Conservation (phyloP, 1,140 invertebrate species). For the Mycetomoellerius zeteki region DNA sequence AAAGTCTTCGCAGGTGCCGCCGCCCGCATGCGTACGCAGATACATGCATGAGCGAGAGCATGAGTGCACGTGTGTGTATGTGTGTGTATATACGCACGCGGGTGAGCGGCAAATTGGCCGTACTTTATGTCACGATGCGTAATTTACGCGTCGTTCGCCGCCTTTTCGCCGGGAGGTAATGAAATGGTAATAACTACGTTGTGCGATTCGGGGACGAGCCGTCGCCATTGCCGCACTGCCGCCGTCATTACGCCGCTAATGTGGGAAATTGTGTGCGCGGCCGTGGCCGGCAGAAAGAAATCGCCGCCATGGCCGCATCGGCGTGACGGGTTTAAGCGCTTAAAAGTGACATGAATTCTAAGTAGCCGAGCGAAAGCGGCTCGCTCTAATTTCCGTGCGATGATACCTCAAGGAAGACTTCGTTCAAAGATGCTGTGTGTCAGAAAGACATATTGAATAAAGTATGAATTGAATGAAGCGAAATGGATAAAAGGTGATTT, state of each 20-base stretch:
- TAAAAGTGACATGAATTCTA: constrained; percentile 70
- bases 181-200: constrained; percentile 77
- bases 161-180: constrained; percentile 72
- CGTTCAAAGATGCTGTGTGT: background rate
- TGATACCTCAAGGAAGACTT: constrained; percentile 19
- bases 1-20: constrained; percentile 26
- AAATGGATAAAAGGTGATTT: no score
- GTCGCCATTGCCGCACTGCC: constrained; percentile 26
- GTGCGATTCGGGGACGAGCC: constrained; percentile 70
- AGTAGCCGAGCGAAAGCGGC: constrained; percentile 64
- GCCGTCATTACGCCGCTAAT: constrained; percentile 70
- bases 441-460: background rate
- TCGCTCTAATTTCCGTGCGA: constrained; percentile 65
- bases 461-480: no score
- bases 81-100: background rate
- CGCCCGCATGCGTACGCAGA: background rate
- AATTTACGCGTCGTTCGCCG: constrained; percentile 74
- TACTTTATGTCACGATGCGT: constrained; percentile 74
- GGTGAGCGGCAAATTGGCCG: constrained; percentile 68
- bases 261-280: constrained; percentile 67
- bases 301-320: constrained; percentile 4
- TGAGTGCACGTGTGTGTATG: no score
- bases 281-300: constrained; percentile 27
- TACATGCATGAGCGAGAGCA: background rate
- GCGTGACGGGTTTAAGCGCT: constrained; percentile 27